These are phyloP conservation scores for Ibidorhyncha struthersii DNA, from an alignment of 2,113 vertebrate species.

Conservation along the genomic window DNA sequence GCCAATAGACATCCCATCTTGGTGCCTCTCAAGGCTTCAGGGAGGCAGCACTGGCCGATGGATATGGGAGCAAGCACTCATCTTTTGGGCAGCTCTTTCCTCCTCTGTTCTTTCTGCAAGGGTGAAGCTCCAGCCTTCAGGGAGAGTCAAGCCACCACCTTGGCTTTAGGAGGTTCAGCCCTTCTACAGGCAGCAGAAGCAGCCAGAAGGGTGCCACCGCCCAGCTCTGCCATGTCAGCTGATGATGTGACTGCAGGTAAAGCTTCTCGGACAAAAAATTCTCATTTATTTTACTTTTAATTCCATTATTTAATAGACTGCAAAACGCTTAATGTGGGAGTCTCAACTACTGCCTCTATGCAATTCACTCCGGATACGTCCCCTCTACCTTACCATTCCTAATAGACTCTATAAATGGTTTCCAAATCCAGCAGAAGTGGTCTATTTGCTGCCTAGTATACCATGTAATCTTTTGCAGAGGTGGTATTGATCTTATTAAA, in stretches of 20 bases:
- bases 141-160: not conserved
- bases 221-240: not conserved
- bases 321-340: not conserved
- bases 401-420: slow-evolving; percentile 74
- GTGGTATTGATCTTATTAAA: slow-evolving; percentile 80
- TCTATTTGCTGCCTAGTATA: slow-evolving; percentile 82
- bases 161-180: not conserved
- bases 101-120: not conserved
- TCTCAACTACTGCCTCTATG: not conserved
- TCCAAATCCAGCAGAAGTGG: slow-evolving; percentile 77
- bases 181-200: not conserved
- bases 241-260: not conserved
- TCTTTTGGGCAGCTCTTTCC: not conserved
- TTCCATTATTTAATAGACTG: slow-evolving; percentile 43
- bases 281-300: slow-evolving; percentile 29
- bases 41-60: not conserved
- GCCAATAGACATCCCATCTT: not conserved
- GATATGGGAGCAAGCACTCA: not conserved
- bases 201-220: not conserved
- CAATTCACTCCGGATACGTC: not conserved
- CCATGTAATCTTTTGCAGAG: slow-evolving; percentile 79
- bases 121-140: not conserved
- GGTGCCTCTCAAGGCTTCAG: not conserved
- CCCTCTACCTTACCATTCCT: slow-evolving; percentile 60
- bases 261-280: not conserved